Conservation (phyloP, 2,888 invertebrate species). For the Tetranychus truncatus region DNA sequence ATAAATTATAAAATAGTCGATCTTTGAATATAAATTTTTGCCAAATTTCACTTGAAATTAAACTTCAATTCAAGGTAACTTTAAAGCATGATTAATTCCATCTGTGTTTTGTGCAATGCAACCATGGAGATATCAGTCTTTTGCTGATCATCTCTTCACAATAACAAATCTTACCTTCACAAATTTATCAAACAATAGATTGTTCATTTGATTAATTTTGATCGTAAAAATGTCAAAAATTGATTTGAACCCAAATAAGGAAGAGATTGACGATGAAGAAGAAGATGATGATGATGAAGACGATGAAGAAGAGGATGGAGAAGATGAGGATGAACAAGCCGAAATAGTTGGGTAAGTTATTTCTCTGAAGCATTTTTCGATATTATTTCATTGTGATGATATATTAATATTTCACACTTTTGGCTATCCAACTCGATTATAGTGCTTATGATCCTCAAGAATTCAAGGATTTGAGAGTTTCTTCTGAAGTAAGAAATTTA, state of each 20-base stretch:
- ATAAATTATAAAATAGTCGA: too few species aligned
- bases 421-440: not conserved
- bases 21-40: too few species aligned
- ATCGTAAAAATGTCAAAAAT: not conserved
- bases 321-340: slow-evolving; percentile 25
- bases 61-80: too few species aligned
- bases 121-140: too few species aligned
- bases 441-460: slow-evolving; percentile 56
- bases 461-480: slow-evolving; percentile 60
- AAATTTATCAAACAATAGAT: too few species aligned
- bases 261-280: not conserved
- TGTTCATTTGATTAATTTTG: too few species aligned
- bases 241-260: not conserved
- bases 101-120: too few species aligned
- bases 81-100: too few species aligned
- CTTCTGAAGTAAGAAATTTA: slow-evolving; percentile 67
- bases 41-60: too few species aligned
- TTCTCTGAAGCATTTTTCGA: not conserved
- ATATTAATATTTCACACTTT: not conserved
- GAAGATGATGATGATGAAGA: not conserved
- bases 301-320: slow-evolving; percentile 25
- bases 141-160: too few species aligned
- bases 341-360: slow-evolving; percentile 22
- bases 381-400: not conserved
- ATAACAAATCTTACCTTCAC: too few species aligned